Evolutionary conservation across 2,797 vertebrate species (phyloP), one percentile per base, ranked within the genome.

Genomic region (Eospalax fontanierii): DNA sequence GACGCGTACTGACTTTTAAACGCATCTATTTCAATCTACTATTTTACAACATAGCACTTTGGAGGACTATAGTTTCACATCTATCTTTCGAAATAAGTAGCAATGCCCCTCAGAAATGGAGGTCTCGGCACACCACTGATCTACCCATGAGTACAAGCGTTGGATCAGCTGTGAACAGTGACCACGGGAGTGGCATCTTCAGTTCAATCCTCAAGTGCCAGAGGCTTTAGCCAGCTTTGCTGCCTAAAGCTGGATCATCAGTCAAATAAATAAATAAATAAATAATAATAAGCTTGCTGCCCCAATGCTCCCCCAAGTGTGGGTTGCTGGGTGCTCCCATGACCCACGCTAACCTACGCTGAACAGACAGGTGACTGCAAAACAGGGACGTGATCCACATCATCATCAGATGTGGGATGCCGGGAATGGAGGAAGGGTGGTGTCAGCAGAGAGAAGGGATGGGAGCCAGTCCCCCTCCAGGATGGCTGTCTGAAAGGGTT

Each of bases 381-480:
- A 19, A 10, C 40, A 43, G 57, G 57, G 57, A 94, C 50, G 35
- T 0, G 28, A 35, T 57, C 63, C 43, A 26, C n/a, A 5, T 46
- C 89, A 57, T 35, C 87, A 40, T 71, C 82, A 92, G 84, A 93
- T 70, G 74, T 66, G 11, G 0, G 57, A n/a, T n/a, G n/a, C 76
- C 80, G 40, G 70, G 86, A 94, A 95, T 75, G 54, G 84, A 71
- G 14, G 63, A 40, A 59, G 79, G 81, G 57, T 80, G 71, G 79
- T 81, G 33, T n/a, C n/a, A n/a, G 46, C 75, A 46, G 66, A 87
- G n/a, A 90, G 33, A 14, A 74, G 80, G 35, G 46, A 59, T 6
- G 54, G 46, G 0, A n/a, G n/a, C n/a, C n/a, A n/a, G 7, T 43
- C 80, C 61, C 63, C 82, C 35, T 26, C 5, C 70, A 61, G 57